Evolutionary conservation across 2,888 invertebrate species (phyloP).

Genomic region (Pterostichus madidus): DNA sequence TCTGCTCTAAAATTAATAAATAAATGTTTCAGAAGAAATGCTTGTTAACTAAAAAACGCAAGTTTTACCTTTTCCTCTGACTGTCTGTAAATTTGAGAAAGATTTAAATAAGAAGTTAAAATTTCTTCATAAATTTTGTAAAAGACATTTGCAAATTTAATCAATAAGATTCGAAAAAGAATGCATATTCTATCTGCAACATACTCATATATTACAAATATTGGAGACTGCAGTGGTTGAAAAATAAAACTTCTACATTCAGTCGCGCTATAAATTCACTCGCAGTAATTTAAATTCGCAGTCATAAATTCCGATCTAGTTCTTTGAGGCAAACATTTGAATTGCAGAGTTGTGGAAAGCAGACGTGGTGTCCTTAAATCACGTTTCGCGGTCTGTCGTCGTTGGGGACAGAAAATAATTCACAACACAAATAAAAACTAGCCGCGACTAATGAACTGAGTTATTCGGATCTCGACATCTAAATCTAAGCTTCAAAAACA

Average conservation of each 20-base stretch:
- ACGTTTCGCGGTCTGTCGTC: constrained; percentile 25
- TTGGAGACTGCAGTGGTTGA: neutral
- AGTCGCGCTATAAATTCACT: constrained; percentile 36
- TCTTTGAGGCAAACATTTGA: constrained; percentile 54
- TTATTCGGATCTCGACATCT: constrained; percentile 35
- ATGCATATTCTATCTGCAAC: too few species aligned
- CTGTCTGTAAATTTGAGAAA: too few species aligned
- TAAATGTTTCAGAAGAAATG: too few species aligned
- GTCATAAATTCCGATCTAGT: constrained; percentile 54
- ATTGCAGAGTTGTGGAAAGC: constrained; percentile 53
- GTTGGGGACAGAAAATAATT: constrained; percentile 46
- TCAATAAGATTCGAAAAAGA: too few species aligned
- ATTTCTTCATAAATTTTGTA: too few species aligned
- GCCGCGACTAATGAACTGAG: constrained; percentile 52
- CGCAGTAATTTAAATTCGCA: constrained; percentile 45
- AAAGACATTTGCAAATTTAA: too few species aligned
- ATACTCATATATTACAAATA: constrained; percentile 28
- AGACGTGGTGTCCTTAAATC: constrained; percentile 43
- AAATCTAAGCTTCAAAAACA: constrained; percentile 29
- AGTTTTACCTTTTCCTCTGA: too few species aligned
- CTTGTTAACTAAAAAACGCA: too few species aligned
- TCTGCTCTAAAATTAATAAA: too few species aligned
- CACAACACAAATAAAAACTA: constrained; percentile 58
- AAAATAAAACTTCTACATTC: constrained; percentile 9
- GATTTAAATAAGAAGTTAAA: too few species aligned